Base-by-base conservation (phyloP, 2,888 invertebrate genomes). In the Mimumesa dahlbomi region DNA sequence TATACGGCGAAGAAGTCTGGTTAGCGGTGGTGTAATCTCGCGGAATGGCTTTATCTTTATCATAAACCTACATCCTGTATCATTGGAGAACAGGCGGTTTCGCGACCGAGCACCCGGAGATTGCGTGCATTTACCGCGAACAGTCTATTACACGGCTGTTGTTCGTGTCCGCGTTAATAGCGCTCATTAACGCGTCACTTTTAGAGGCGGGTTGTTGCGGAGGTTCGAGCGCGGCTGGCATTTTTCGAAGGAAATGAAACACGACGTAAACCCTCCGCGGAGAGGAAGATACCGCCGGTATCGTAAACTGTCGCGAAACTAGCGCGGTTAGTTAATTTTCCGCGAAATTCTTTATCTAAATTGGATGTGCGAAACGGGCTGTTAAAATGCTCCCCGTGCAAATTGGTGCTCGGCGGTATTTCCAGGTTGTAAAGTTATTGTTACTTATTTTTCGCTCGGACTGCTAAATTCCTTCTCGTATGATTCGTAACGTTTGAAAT, bases 321-420 rank as follows among this genome's bases (percentile, higher is more conserved):
- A 3, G 7, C 42, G 14, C 19, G 53, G 43, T 50, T 19, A 14
- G 61, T 56, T 65, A 42, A 54, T 61, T 72, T 63, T 63, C n/a
- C 61, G 21, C 45, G 36, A 6, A 13, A 19, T 54, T 67, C 68
- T 79, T 83, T 82, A 84, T 84, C 84, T 81, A 81, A 81, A 84
- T 81, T 80, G 75, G 58, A 76, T 82, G 79, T 53, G 70, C 66
- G 19, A 62, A 78, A 75, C 53, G 58, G 46, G 56, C 70, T 64
- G 63, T n/a, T 76, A 76, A 79, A 79, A 77, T 38, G 56, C 25
- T 16, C 21, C 29, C n/a, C n/a, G n/a, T n/a, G 31, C 21, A 58
- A 18, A 14, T 48, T 11, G 14, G 22, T 6, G 29, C 21, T n/a
- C n/a, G n/a, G n/a, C n/a, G n/a, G n/a, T n/a, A n/a, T n/a, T n/a